Conservation (phyloP, 2,113 vertebrate species). For the Hypanus sabinus region DNA sequence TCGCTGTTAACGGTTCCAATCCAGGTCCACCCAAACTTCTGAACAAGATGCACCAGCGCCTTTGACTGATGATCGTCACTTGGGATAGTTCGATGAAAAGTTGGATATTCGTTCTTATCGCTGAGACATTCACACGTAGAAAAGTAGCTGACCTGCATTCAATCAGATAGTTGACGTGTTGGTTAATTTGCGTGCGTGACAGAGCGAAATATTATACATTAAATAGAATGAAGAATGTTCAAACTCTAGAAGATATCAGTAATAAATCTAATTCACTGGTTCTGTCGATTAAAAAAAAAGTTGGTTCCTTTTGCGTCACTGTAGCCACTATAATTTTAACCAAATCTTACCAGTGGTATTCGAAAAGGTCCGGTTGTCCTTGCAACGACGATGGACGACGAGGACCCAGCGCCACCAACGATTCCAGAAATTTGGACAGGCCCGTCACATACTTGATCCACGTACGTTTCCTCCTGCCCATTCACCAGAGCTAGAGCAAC, state of each 20-base stretch:
- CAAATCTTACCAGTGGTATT: slow-evolving; percentile 58
- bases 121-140: slow-evolving; percentile 63
- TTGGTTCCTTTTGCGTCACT: not conserved
- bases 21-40: slow-evolving; percentile 64
- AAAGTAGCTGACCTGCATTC: slow-evolving; percentile 60
- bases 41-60: slow-evolving; percentile 58
- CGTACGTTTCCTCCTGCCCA: slow-evolving; percentile 40
- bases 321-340: not conserved
- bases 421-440: slow-evolving; percentile 53
- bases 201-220: not conserved
- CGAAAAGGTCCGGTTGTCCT: slow-evolving; percentile 58
- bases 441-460: slow-evolving; percentile 45
- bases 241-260: too few relatives aligned
- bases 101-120: slow-evolving; percentile 56
- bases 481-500: slow-evolving; percentile 61
- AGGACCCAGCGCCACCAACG: slow-evolving; percentile 61
- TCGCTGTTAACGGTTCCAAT: slow-evolving; percentile 61
- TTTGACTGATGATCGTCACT: slow-evolving; percentile 63
- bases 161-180: not conserved
- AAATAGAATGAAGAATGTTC: not conserved
- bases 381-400: slow-evolving; percentile 60
- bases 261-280: not conserved
- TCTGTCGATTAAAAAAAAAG: not conserved
- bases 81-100: slow-evolving; percentile 63
- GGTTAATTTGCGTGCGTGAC: not conserved